Base-by-base conservation (phyloP, 35 echinoderm and acorn worm genomes). In the Heliocidaris erythrogramma region DNA sequence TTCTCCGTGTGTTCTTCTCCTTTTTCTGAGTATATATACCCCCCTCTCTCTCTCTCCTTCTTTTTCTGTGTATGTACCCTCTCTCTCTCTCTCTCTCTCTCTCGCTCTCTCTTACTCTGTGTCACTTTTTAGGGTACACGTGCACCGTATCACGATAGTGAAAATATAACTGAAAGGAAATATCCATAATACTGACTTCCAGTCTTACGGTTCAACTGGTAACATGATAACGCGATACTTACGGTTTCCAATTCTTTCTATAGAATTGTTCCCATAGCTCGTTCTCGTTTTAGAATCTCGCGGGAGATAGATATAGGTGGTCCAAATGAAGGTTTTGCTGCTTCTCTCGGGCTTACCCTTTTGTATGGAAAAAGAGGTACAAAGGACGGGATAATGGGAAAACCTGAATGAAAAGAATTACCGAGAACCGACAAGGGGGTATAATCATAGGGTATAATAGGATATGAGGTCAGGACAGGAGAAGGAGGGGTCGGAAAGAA, bases 151-250 rank as follows among this genome's bases (percentile, higher is more conserved):
- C 65, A 78, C 65, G 65, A 78, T 3, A 78, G 18, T 21, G 17
- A 6, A 8, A 78, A 78, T 27, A n/a, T 29, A 56, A 10, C 11
- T 78, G 65, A 78, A 78, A 78, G 65, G 65, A n/a, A 24, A 21
- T 78, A 78, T 78, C 65, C 17, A 17, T 78, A 24, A 27, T 21
- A 78, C 65, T 78, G 65, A 78, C 65, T 27, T 78, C 65, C 65
- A 78, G 65, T 78, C 7, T 6, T 24, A 78, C 65, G 65, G 65
- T 78, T 78, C 65, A 78, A 78, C 27, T 78, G 65, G 65, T 78
- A 78, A 78, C 65, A 78, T n/a, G 65, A 78, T 78, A 78, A 78
- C 65, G 65, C 17, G 65, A 78, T 78, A 78, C 65, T 78, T 78
- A 78, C 5, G 65, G 65, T 78, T 21, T 78, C 65, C 65, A 3